Base-by-base conservation (phyloP, 2,888 invertebrate species). In the Erpobdella octoculata region DNA sequence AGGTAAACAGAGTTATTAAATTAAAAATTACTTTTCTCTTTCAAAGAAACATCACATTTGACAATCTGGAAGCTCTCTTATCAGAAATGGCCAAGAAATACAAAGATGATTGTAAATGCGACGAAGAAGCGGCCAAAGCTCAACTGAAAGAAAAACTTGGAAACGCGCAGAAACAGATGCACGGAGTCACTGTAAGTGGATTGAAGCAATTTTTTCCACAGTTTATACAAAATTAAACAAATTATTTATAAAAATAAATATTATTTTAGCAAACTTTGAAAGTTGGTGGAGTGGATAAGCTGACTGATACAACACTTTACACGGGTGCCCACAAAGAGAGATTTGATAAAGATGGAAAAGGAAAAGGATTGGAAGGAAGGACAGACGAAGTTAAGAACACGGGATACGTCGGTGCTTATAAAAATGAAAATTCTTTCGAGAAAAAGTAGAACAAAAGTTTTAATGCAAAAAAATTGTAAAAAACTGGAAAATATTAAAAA, bases 261-360 rank as follows among this genome's bases (percentile, higher is more conserved):
- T n/a, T n/a, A n/a, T 25, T 48, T 59, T 53, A 73, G 73, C 58
- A 71, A 71, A 61, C 67, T 18, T 21, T 66, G 59, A 53, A 64
- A 31, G 59, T 66, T 3, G 80, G 79, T 6, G 77, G 76, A 41
- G 79, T 79, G 0, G 77, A 74, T 41, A 73, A 76, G 25, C 67
- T 80, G 76, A 80, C 80, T 1, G 80, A 80, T 70, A 69, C 77
- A 0, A 73, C 77, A 1, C 73, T 77, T 41, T 80, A 79, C 74
- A 80, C 80, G 0, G 80, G 80, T 0, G 72, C 78, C 15, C 80
- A 80, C 75, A 80, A 79, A 72, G 78, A 78, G 72, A 71, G 80
- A 8, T 80, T 80, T 75, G 79, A 78, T 66, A 78, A 75, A 8
- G 62, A 46, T 28, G 80, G 80, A 0, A 78, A 80, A 71, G 80